Conservation (phyloP, 1,140 invertebrate species). For the Venustaconcha ellipsiformis region DNA sequence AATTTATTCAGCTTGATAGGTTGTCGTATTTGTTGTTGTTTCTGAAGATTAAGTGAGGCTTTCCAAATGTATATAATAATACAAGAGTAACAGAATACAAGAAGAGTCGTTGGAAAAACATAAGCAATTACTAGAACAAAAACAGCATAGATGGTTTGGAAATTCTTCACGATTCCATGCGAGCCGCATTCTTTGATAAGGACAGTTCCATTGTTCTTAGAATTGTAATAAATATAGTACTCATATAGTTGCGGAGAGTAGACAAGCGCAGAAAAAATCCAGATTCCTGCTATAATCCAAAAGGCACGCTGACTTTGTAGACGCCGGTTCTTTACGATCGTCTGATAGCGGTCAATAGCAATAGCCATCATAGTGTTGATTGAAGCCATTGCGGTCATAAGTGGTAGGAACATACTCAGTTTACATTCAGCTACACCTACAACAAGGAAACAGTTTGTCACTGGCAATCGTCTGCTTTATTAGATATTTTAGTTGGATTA, state of each 20-base stretch:
- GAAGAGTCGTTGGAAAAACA: slow-evolving; percentile 4
- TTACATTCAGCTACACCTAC: slow-evolving; percentile 19
- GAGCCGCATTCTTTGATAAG: slow-evolving; percentile 16
- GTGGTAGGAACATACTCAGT: slow-evolving; percentile 20
- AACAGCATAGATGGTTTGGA: slow-evolving; percentile 21
- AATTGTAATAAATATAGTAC: slow-evolving; percentile 13
- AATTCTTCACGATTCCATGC: slow-evolving; percentile 24
- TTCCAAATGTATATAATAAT: slow-evolving; percentile 9
- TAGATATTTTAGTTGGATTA: too few species aligned
- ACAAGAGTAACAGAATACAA: slow-evolving; percentile 14
- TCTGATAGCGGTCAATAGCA: slow-evolving; percentile 21
- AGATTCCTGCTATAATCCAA: neutral
- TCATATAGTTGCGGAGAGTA: slow-evolving; percentile 23
- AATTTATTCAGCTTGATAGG: neutral
- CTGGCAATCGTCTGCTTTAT: too few species aligned
- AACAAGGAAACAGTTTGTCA: neutral
- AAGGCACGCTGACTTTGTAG: slow-evolving; percentile 4
- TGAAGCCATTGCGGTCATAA: slow-evolving; percentile 6
- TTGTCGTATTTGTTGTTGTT: neutral
- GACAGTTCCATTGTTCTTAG: too few species aligned
- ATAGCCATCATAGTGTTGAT: slow-evolving; percentile 24
- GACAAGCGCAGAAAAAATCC: slow-evolving; percentile 13
- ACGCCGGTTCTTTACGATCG: slow-evolving; percentile 4
- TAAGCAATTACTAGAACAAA: slow-evolving; percentile 9
- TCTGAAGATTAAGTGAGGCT: neutral